Evolutionary conservation across 1,140 invertebrate species (phyloP).

Genomic region (Drosophila kanapiae): DNA sequence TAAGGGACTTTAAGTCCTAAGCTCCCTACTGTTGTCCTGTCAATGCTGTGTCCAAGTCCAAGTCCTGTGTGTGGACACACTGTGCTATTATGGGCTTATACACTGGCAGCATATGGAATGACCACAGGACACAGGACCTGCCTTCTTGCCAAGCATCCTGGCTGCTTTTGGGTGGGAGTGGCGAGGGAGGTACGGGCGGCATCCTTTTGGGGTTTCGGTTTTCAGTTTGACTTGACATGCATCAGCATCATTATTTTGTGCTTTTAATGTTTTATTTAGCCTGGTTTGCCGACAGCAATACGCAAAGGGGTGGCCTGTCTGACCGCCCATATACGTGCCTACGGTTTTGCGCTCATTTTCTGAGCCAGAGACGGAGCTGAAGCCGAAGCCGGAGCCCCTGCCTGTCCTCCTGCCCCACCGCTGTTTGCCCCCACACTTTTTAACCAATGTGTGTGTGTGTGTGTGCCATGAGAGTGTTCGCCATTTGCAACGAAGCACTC

Average conservation of each 20-base stretch:
- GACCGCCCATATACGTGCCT: constrained; percentile 47
- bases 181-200: not conserved
- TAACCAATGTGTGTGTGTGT: not conserved
- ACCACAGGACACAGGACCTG: constrained; percentile 24
- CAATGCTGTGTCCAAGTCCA: constrained; percentile 5
- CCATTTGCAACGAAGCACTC: constrained; percentile 77
- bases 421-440: not conserved
- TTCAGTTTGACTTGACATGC: constrained; percentile 80
- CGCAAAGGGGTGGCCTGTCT: constrained; percentile 46
- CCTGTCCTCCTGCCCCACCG: not conserved
- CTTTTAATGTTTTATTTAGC: constrained; percentile 82
- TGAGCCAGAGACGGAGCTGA: constrained; percentile 2
- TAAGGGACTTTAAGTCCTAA: not conserved
- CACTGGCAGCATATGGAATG: constrained; percentile 45
- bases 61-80: constrained; percentile 19
- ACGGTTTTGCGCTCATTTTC: constrained; percentile 68
- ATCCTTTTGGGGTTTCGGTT: constrained; percentile 73
- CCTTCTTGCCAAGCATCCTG: not conserved
- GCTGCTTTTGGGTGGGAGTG: not conserved
- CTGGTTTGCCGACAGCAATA: constrained; percentile 68
- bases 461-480: constrained; percentile 25
- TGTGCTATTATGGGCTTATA: constrained; percentile 44
- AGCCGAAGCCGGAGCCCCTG: too few species aligned
- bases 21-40: not conserved
- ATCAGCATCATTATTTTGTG: constrained; percentile 82